These are phyloP conservation scores for Yoshiicerus persimilis DNA, from an alignment of 1,140 invertebrate species.

Conservation along the genomic window DNA sequence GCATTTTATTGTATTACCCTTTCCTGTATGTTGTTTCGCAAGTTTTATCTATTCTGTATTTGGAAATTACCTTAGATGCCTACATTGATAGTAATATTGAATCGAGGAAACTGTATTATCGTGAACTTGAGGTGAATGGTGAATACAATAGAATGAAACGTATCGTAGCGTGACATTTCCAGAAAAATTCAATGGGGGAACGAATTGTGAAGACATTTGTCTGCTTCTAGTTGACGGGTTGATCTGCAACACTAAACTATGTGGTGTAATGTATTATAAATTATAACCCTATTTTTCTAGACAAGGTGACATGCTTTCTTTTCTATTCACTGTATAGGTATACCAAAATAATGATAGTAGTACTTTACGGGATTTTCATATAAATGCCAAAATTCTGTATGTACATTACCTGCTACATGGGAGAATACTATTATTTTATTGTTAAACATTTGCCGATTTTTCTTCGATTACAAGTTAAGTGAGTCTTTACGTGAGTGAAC, in stretches of 20 bases:
- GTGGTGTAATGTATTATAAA: not conserved
- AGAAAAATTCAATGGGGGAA: not conserved
- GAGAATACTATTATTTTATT: not conserved
- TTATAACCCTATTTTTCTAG: not conserved
- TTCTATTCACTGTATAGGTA: not conserved
- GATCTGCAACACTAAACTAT: not conserved
- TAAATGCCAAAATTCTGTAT: not conserved
- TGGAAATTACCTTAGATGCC: not conserved
- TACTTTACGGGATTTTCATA: not conserved
- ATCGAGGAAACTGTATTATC: not conserved
- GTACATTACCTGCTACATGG: not conserved
- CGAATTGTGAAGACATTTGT: not conserved
- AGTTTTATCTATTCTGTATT: not conserved
- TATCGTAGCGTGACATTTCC: slow-evolving; percentile 1
- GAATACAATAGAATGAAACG: not conserved
- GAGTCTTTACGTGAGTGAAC: not conserved
- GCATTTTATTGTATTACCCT: not conserved
- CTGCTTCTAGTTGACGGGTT: not conserved
- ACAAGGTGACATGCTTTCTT: not conserved
- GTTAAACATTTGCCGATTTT: not conserved
- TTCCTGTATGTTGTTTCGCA: not conserved
- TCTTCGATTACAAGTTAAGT: not conserved
- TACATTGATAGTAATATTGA: not conserved
- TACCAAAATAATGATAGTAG: no score
- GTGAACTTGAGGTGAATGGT: not conserved